Base-by-base conservation (phyloP, 2,888 invertebrate genomes). In the Noctua janthina region DNA sequence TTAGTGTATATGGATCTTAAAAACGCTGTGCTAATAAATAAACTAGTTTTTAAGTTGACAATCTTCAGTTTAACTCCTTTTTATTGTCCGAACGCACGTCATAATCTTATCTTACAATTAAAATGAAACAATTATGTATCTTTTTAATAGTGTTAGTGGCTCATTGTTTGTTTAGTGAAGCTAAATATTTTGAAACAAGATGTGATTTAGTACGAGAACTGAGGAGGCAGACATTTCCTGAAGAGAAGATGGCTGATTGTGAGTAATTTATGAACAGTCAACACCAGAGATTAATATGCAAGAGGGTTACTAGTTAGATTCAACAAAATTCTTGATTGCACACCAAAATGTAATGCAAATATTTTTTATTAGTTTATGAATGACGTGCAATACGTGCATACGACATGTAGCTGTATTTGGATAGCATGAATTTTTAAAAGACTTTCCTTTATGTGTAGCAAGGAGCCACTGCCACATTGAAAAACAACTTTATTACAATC, bases 161-260 rank as follows among this genome's bases (percentile, higher is more conserved):
- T 51, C 15, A 64, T 72, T 72, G 46, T 59, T 46, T 54, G 13
- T 56, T 15, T 15, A n/a, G 67, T 70, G 69, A 88, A 2, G 81
- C 67, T 13, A 88, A 84, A 67, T 35, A 76, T 46, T 87, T 87
- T 75, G 66, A 72, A 23, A 78, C 88, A 0, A 59, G 59, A 20
- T 87, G 87, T 72, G 89, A 87, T 49, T 73, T 87, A 71, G 87
- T 87, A 15, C 70, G 71, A 5, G 88, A 88, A 76, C 35, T 88
- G 35, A 82, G 85, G 43, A 85, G 20, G 71, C 88, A 88, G 49
- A 29, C 56, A 7, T 88, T 89, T 80, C 75, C 89, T 39, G 88
- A 87, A 68, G 76, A 85, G 96, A 62, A 78, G 66, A 72, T 87
- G 81, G 67, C 51, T 2, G 78, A 88, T 80, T 87, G 89, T 87